Evolutionary conservation across 2,797 vertebrate species (phyloP), one percentile per base, ranked within the genome.

Genomic region (Pagetopsis macropterus): DNA sequence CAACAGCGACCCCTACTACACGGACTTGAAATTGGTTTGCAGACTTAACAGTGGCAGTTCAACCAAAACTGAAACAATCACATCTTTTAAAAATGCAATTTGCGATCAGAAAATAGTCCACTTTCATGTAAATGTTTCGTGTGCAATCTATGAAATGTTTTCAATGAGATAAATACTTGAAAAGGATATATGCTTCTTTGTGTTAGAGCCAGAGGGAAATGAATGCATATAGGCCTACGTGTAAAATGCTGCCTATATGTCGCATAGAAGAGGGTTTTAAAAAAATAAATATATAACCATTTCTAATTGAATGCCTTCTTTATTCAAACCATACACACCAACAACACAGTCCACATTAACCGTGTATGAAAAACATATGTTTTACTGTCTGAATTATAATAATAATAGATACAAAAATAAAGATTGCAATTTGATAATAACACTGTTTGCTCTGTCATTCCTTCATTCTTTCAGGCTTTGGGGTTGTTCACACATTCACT

Each of bases 1-100:
- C 95, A 97, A 98, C 97, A 98, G 97, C 97, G 97, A 96, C 97
- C 95, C 94, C 97, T 98, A 96, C 94, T 87, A 96, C 71, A 81
- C 90, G 93, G 92, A 95, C 93, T 94, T 94, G 92, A 94, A 94
- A 95, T 92, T 94, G 93, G 77, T 93, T 86, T 45, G 19, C 65
- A 72, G 57, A 55, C n/a, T 57, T 41, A 40, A 65, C 37, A 12
- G 21, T 70, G 44, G 23, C 70, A 49, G 63, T 44, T 72, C 58
- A 50, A 40, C 51, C 33, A 5, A 76, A 78, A 68, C 7, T 27
- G 37, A 65, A 54, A 66, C 15, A 60, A 77, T 64, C 16, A 44
- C 49, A 4, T 37, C 48, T 10, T 2, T 12, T 3, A 11, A 8
- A 14, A 43, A 45, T 9, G 10, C 33, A 48, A 63, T 21, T 31